phyloP scores from a whole-genome alignment of 2,797 vertebrate species.

The Dipus sagitta region DNA sequence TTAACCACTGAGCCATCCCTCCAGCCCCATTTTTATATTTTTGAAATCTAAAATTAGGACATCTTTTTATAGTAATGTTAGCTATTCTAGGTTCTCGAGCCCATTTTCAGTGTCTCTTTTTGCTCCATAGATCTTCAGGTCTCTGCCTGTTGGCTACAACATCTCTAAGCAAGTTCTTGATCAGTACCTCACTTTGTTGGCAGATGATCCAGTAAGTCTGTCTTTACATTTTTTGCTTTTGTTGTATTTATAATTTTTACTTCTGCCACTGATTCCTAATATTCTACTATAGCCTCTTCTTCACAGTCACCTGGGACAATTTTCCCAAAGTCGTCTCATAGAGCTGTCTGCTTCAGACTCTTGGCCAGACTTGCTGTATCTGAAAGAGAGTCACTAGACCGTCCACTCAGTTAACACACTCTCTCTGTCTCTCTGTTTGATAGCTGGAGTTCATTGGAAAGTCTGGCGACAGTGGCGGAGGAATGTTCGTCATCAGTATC shows the following conservation, averaged over 20 bases:
- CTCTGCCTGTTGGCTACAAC: constrained; percentile 94
- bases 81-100: not conserved
- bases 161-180: constrained; percentile 94
- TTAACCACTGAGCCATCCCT: too few species aligned
- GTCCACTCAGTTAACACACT: not conserved
- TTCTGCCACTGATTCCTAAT: constrained; percentile 26
- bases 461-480: constrained; percentile 95
- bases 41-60: constrained; percentile 50
- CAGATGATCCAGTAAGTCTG: constrained; percentile 94
- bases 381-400: constrained; percentile 25
- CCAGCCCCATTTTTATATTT: constrained; percentile 23
- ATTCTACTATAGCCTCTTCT: not conserved
- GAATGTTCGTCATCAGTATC: constrained; percentile 97
- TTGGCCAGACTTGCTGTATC: constrained; percentile 24
- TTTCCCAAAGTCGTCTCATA: not conserved
- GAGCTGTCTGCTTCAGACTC: not conserved
- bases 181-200: constrained; percentile 95
- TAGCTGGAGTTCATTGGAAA: constrained; percentile 96
- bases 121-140: constrained; percentile 92
- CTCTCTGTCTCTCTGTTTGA: constrained; percentile 17
- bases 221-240: not conserved
- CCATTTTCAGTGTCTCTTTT: not conserved
- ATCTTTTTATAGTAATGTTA: constrained; percentile 43
- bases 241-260: not conserved
- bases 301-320: not conserved